Evolutionary conservation across 1,140 invertebrate genomes (phyloP).

Genomic region (Meloidogyne exigua): DNA sequence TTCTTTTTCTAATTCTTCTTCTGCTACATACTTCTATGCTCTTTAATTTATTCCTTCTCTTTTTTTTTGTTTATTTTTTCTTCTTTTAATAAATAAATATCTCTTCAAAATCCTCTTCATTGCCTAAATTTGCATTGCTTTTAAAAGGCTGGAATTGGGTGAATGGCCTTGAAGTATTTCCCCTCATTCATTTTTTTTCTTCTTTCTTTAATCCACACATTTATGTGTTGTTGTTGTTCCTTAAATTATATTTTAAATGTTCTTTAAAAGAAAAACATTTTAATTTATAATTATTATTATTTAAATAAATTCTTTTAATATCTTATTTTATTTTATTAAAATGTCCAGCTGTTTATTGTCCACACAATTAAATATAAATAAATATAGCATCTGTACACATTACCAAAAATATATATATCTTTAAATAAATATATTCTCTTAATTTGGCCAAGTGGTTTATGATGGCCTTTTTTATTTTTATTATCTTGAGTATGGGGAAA

Average conservation of each 20-base stretch:
- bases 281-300: no score
- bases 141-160: not conserved
- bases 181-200: not conserved
- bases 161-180: not conserved
- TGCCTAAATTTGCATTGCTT: not conserved
- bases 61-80: no score
- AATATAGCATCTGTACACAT: no score
- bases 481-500: not conserved
- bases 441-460: not conserved
- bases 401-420: not conserved
- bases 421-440: not conserved
- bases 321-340: no score
- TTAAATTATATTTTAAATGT: no score
- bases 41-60: no score
- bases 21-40: not conserved
- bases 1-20: not conserved
- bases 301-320: no score
- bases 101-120: not conserved
- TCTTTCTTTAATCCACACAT: not conserved
- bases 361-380: no score
- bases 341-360: no score
- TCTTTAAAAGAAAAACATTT: no score
- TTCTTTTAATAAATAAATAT: no score
- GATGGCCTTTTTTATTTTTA: not conserved
- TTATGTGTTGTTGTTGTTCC: no score